Percentiles rank a stretch among this genome's conserved stretches.
phyloP scores from a whole-genome alignment of 1,140 invertebrate species.

The Conopomorpha cramerella region DNA sequence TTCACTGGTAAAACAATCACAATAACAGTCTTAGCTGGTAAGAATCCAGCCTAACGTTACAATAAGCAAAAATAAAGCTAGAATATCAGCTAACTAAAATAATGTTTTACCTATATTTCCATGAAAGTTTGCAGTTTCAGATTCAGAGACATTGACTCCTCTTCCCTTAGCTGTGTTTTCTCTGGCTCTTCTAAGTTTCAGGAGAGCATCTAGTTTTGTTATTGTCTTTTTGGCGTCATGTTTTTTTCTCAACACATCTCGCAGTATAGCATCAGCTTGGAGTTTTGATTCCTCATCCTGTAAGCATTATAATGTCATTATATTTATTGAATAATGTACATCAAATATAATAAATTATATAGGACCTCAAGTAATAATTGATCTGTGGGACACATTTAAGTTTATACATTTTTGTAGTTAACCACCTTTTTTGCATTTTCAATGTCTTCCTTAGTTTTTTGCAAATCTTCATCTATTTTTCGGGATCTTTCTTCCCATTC shows the following conservation, averaged over 20 bases:
- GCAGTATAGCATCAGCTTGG: constrained; percentile 70
- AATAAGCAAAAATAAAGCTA: too few species aligned
- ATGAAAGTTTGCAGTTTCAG: constrained; percentile 18
- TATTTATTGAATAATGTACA: too few species aligned
- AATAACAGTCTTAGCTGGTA: too few species aligned
- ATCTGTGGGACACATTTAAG: too few species aligned
- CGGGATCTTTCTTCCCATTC: constrained; percentile 47
- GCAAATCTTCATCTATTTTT: constrained; percentile 66
- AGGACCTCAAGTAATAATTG: too few species aligned
- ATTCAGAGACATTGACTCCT: constrained; percentile 60
- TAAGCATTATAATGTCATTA: too few species aligned
- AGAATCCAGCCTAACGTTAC: too few species aligned
- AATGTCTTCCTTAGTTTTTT: constrained; percentile 64
- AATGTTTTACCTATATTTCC: constrained; percentile 30
- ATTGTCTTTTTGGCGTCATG: constrained; percentile 69
- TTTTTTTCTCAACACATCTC: constrained; percentile 71
- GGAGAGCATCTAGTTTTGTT: constrained; percentile 63
- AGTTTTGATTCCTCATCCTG: constrained; percentile 68
- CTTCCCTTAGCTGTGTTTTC: constrained; percentile 63
- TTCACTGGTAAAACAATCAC: too few species aligned
- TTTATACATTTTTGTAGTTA: too few species aligned
- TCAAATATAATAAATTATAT: too few species aligned
- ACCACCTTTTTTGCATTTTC: constrained; percentile 64
- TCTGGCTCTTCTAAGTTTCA: constrained; percentile 66
- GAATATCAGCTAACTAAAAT: too few species aligned